Base-by-base conservation (phyloP, 2,797 vertebrate species). In the Psittacula echo region DNA sequence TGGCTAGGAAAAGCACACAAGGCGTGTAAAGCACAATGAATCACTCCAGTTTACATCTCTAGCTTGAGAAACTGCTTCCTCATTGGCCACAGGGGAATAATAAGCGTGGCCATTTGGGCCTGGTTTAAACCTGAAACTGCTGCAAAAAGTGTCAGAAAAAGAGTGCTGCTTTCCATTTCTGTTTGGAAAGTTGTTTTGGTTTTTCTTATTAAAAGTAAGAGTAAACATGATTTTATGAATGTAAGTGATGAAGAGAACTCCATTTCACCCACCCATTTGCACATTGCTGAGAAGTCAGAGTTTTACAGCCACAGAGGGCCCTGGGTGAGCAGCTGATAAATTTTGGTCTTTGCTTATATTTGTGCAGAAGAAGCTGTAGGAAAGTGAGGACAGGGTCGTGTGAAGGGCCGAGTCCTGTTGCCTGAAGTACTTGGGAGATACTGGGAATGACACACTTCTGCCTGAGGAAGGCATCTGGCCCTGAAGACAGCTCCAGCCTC, bases 31-130 rank as follows among this genome's bases (percentile, higher is more conserved):
- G 79, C 56, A 41, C 87, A 88, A 95, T 92, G 81, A 97, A 94
- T 95, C 91, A 94, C 80, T 89, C 76, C 66, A 58, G 81, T 95
- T 94, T 94, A 91, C 79, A 92, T 79, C 89, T 85, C 71, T 19
- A 58, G 27, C 54, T 94, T 94, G 93, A 95, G 83, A 89, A 95
- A 94, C 80, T 71, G 51, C 91, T 96, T 95, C 90, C 95, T 94
- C 62, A 91, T 64, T 91, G 87, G 93, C 88, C 87, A 93, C 84
- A 78, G 85, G 93, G 94, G 87, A 93, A 47, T 96, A 90, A 80
- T 70, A 75, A 89, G n/a, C 41, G 0, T 42, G 66, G 45, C n/a
- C 85, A 72, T 95, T 91, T 30, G 48, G 48, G 79, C 77, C 70
- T 95, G 67, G 37, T 87, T 96, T 95, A 87, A 92, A 87, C 68